Percentiles rank a stretch among this genome's conserved stretches.
phyloP scores from a whole-genome alignment of 2,113 vertebrate genomes.

The Xenopus borealis region DNA sequence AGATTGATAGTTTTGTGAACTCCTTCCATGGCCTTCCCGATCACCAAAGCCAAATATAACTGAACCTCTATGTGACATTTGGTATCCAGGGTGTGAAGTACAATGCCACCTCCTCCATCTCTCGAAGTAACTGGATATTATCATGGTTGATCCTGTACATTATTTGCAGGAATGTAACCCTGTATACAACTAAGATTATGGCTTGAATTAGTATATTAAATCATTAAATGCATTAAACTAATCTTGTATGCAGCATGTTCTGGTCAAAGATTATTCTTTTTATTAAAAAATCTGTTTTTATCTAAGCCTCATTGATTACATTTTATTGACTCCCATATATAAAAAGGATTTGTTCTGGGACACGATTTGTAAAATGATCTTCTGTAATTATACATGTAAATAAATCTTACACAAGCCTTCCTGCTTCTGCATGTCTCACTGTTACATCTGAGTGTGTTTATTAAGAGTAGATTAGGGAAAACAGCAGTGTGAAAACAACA shows the following conservation, averaged over 20 bases:
- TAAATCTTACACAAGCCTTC: neutral
- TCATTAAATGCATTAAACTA: constrained; percentile 16
- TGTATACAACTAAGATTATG: neutral
- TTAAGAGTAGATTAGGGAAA: too few relatives aligned
- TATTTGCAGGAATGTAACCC: neutral
- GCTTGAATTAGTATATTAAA: constrained; percentile 4
- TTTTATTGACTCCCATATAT: constrained; percentile 11
- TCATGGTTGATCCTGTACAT: neutral
- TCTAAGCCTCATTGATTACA: constrained; percentile 16
- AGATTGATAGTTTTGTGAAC: too few relatives aligned
- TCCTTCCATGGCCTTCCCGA: too few relatives aligned
- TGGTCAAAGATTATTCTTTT: constrained; percentile 10
- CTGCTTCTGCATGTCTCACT: neutral
- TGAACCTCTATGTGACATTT: too few relatives aligned
- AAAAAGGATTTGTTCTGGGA: neutral
- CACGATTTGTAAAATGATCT: neutral
- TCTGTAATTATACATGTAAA: constrained; percentile 6
- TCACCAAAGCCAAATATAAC: too few relatives aligned
- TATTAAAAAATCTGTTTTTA: constrained; percentile 8
- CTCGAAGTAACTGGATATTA: too few relatives aligned
- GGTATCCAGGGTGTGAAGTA: too few relatives aligned
- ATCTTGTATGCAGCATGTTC: neutral
- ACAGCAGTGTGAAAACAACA: too few relatives aligned
- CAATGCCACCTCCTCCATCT: too few relatives aligned
- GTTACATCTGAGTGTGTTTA: too few relatives aligned